A percentile compares a stretch with the other conserved stretches of the same genome.
These are phyloP conservation scores for Columba janthina DNA, from an alignment of 2,113 vertebrate species.

Conservation along the genomic window DNA sequence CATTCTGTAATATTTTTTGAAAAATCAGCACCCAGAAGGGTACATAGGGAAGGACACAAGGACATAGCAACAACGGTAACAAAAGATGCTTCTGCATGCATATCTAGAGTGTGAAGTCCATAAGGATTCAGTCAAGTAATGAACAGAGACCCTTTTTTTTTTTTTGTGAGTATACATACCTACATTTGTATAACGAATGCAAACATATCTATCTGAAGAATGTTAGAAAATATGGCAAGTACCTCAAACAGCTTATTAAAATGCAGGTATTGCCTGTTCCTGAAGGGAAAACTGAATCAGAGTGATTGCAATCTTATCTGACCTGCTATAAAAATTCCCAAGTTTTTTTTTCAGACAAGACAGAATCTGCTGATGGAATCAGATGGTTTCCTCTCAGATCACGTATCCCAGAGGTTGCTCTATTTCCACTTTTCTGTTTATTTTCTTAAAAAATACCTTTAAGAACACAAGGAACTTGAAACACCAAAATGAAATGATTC, in stretches of 20 bases:
- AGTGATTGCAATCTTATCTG: neutral
- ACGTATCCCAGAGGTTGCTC: neutral
- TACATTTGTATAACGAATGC: neutral
- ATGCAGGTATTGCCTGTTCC: neutral
- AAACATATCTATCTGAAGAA: neutral
- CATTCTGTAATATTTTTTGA: constrained; percentile 7
- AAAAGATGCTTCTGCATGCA: neutral
- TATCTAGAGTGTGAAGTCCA: neutral
- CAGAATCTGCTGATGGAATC: neutral
- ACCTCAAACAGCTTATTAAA: neutral
- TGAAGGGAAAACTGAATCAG: neutral
- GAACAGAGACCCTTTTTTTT: neutral
- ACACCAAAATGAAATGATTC: constrained; percentile 35
- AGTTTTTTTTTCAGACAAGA: neutral
- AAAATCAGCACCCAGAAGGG: neutral
- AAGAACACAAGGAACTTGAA: constrained; percentile 20
- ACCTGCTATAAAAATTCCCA: neutral
- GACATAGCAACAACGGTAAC: neutral
- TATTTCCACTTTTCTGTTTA: neutral
- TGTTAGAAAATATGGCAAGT: neutral
- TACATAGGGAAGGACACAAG: neutral
- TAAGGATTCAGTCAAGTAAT: neutral
- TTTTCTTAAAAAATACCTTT: constrained; percentile 23
- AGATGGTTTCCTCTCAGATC: neutral
- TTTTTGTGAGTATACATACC: neutral